Evolutionary conservation across 2,888 invertebrate genomes (phyloP), one percentile per base, ranked within the genome.

Genomic region (Ophraella communa): DNA sequence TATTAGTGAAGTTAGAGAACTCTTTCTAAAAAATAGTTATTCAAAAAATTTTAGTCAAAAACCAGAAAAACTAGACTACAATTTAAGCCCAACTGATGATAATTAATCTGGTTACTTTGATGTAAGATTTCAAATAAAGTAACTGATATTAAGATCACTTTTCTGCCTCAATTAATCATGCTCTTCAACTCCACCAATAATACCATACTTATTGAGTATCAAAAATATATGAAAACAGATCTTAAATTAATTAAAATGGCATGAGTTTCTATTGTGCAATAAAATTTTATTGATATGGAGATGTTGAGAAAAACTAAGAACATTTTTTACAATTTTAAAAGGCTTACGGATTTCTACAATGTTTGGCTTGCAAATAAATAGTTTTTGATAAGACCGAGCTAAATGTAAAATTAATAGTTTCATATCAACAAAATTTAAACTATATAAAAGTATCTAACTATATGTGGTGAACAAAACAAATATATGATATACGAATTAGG

Each of bases 1-100:
- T 23, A 14, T 57, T 57, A 57, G 27, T 51, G 49, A 51, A 10
- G 27, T 51, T 24, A 51, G 49, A 51, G 49, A 51, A 17, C 49
- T 3, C 14, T 39, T n/a, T n/a, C n/a, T n/a, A n/a, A n/a, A n/a
- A n/a, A n/a, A n/a, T n/a, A n/a, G 30, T 8, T 30, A 30, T 30
- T 3, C 30, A 30, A 30, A 30, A 30, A 30, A 27, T 8, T 8
- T 7, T 27, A 27, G 7, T 8, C 4, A 8, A 27, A 8, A 1
- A 27, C 7, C n/a, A n/a, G n/a, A n/a, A n/a, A n/a, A n/a, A n/a
- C n/a, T n/a, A n/a, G n/a, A n/a, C n/a, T n/a, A n/a, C n/a, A n/a
- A n/a, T n/a, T n/a, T n/a, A n/a, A n/a, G n/a, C n/a, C n/a, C n/a
- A n/a, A n/a, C n/a, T n/a, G n/a, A n/a, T n/a, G n/a, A n/a, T n/a